A percentile compares a stretch with the other conserved stretches of the same genome.
Evolutionary conservation across 2,888 invertebrate species (phyloP).

Genomic region (Hypsopygia costalis): DNA sequence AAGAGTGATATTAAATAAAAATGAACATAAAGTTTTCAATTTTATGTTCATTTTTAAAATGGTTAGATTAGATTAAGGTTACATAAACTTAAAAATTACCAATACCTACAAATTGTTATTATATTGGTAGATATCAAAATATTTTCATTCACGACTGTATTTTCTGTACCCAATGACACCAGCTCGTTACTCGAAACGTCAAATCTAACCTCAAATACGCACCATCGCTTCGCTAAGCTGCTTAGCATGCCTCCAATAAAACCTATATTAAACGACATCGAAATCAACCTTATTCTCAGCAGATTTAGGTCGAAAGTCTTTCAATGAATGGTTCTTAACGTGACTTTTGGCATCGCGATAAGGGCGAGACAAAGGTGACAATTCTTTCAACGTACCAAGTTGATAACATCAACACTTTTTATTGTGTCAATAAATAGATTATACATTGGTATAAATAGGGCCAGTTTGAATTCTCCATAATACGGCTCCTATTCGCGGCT

Average conservation of each 20-base stretch:
- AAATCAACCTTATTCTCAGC: conserved; percentile 32
- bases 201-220: conserved; percentile 59
- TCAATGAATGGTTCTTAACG: conserved; percentile 23
- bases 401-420: conserved; percentile 78
- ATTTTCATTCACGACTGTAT: not conserved
- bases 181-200: conserved; percentile 63
- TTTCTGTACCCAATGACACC: conserved; percentile 39
- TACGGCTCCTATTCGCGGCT: conserved; percentile 71
- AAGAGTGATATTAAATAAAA: conserved; percentile 31
- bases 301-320: conserved; percentile 22
- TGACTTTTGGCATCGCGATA: conserved; percentile 75
- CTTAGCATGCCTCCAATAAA: conserved; percentile 58
- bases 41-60: too few species aligned
- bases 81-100: too few species aligned
- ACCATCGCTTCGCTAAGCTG: conserved; percentile 66
- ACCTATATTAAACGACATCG: conserved; percentile 21
- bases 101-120: too few species aligned
- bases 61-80: too few species aligned
- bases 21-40: not conserved
- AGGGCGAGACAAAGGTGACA: conserved; percentile 66
- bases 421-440: conserved; percentile 79
- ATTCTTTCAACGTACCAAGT: conserved; percentile 70
- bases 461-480: conserved; percentile 70
- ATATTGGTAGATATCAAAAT: too few species aligned
- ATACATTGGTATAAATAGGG: conserved; percentile 77